phyloP scores from a whole-genome alignment of 2,113 vertebrate species.

The Casuarius casuarius region DNA sequence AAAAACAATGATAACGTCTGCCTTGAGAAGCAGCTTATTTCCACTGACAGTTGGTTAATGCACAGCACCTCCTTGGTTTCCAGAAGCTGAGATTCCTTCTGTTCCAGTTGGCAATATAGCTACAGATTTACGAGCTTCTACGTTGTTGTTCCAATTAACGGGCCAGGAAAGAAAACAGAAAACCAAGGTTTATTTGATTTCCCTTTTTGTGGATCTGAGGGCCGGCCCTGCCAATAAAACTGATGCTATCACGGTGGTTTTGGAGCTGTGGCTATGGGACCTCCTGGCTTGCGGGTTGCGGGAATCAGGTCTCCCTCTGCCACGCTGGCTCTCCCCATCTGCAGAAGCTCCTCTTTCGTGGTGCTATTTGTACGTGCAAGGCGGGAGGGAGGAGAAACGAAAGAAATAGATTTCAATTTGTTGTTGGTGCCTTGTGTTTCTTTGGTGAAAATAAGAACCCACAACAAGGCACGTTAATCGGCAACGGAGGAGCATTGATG shows the following conservation, averaged over 20 bases:
- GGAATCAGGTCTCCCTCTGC: background rate
- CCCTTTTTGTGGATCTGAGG: background rate
- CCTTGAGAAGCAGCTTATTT: background rate
- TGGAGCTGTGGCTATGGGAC: background rate
- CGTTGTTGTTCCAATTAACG: fast-evolving
- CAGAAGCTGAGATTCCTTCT: background rate
- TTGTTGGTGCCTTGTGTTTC: background rate
- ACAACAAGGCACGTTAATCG: fast-evolving
- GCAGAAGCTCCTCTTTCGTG: background rate
- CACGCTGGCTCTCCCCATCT: background rate
- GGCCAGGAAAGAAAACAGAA: background rate
- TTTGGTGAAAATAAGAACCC: background rate
- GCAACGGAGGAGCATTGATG: too few relatives aligned
- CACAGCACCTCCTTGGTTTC: background rate
- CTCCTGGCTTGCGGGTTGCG: background rate
- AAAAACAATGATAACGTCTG: background rate
- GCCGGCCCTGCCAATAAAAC: background rate
- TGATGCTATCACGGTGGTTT: background rate
- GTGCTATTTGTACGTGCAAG: fast-evolving
- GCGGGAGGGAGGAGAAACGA: background rate
- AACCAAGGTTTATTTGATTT: background rate
- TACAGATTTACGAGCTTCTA: background rate
- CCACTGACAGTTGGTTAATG: background rate
- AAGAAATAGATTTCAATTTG: background rate
- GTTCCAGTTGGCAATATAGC: background rate